Percentiles rank a stretch among this genome's conserved stretches.
Conservation (phyloP, 2,797 vertebrate genomes). For the Scarus forsteni region DNA sequence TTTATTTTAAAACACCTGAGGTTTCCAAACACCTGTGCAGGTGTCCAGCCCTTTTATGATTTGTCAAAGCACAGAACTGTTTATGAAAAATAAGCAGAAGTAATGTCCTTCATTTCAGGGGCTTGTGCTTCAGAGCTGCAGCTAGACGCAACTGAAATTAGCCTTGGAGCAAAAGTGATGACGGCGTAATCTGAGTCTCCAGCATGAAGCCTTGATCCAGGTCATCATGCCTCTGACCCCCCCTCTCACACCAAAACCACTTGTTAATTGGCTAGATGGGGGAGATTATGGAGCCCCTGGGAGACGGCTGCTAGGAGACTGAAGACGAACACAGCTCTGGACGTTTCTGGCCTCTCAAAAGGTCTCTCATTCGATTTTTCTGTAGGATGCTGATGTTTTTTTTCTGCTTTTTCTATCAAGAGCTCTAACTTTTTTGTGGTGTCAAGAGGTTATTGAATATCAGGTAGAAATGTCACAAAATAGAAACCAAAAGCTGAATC, state of each 20-base stretch:
- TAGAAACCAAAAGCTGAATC: not conserved
- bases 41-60: no score
- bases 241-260: slow-evolving; percentile 27
- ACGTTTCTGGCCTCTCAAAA: slow-evolving; percentile 46
- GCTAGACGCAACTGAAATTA: no score
- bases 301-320: slow-evolving; percentile 74
- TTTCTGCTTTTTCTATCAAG: not conserved
- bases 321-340: slow-evolving; percentile 44
- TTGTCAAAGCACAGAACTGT: no score
- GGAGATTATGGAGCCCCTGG: slow-evolving; percentile 65
- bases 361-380: slow-evolving; percentile 53
- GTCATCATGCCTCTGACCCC: slow-evolving; percentile 26
- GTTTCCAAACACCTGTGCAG: no score
- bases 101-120: no score
- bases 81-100: no score
- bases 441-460: slow-evolving; percentile 12
- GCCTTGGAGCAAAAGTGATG: slow-evolving; percentile 30
- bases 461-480: not conserved
- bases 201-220: slow-evolving; percentile 15
- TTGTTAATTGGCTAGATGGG: slow-evolving; percentile 73
- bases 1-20: no score
- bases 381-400: slow-evolving; percentile 5
- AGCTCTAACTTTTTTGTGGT: not conserved
- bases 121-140: no score
- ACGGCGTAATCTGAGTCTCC: slow-evolving; percentile 45